A percentile compares a stretch with the other conserved stretches of the same genome.
Evolutionary conservation across 2,797 vertebrate genomes (phyloP).

Genomic region (Podarcis lilfordi): DNA sequence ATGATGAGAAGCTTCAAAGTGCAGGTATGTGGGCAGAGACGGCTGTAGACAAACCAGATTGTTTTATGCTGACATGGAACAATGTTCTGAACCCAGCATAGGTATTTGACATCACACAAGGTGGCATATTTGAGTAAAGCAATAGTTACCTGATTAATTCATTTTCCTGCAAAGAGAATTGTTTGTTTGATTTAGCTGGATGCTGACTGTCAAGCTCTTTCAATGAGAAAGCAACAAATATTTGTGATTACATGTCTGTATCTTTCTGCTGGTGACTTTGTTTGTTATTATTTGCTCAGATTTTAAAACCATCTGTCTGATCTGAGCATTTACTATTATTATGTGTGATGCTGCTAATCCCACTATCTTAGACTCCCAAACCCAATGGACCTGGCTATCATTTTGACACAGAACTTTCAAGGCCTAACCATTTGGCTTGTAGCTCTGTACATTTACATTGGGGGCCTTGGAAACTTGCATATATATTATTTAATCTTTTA

Average conservation of each 20-base stretch:
- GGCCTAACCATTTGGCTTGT: not conserved
- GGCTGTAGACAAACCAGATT: not conserved
- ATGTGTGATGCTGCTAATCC: not conserved
- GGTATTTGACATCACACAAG: not conserved
- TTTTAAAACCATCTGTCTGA: not conserved
- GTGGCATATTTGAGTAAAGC: not conserved
- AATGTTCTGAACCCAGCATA: not conserved
- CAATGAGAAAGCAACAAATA: not conserved
- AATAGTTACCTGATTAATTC: not conserved
- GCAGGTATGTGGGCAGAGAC: slow-evolving; percentile 69
- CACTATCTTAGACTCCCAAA: not conserved
- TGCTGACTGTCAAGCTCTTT: not conserved
- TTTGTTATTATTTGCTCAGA: not conserved
- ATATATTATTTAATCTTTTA: not conserved
- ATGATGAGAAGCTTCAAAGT: slow-evolving; percentile 72
- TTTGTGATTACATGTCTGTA: too few species aligned
- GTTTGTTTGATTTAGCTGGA: not conserved
- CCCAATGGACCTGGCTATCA: not conserved
- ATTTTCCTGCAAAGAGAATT: not conserved
- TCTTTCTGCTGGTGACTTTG: not conserved
- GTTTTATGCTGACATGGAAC: not conserved
- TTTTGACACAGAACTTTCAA: not conserved
- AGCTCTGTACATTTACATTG: not conserved
- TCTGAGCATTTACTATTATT: not conserved
- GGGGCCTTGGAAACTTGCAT: not conserved